These are phyloP conservation scores for Dunckerocampus dactyliophorus DNA, from an alignment of 2,113 vertebrate species.

Conservation along the genomic window DNA sequence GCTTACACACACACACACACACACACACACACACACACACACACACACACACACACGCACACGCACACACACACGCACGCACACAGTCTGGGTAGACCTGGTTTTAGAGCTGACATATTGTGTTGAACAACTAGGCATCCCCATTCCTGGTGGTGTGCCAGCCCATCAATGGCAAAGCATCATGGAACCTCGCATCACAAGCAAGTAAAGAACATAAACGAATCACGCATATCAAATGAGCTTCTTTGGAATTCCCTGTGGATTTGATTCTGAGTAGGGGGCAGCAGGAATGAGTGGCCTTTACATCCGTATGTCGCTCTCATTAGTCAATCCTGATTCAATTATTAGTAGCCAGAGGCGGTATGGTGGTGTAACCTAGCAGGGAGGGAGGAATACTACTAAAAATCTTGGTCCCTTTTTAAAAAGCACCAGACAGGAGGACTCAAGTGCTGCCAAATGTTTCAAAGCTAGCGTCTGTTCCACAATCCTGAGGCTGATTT, in stretches of 20 bases:
- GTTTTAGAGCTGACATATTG: conserved; percentile 28
- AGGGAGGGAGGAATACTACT: conserved; percentile 5
- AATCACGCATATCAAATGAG: conserved; percentile 45
- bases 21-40: conserved; percentile 25
- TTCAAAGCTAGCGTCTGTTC: not conserved
- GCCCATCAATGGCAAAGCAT: conserved; percentile 26
- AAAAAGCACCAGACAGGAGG: conserved; percentile 1
- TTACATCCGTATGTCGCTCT: conserved; percentile 27
- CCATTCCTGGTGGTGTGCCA: conserved; percentile 24
- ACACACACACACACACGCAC: conserved; percentile 11
- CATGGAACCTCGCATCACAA: conserved; percentile 1
- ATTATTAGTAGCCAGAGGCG: conserved; percentile 11
- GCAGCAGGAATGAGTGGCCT: conserved; percentile 28
- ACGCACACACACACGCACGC: conserved; percentile 24
- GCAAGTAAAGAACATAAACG: conserved; percentile 23
- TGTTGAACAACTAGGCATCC: conserved; percentile 28
- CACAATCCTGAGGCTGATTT: not conserved
- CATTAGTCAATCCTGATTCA: conserved; percentile 30
- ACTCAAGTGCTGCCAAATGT: not conserved
- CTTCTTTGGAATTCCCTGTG: conserved; percentile 29
- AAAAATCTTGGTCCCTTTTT: conserved; percentile 7
- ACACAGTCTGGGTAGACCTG: conserved; percentile 3
- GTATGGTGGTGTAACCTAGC: conserved; percentile 8
- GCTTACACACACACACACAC: conserved; percentile 17
- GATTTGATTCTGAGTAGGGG: conserved; percentile 26